Evolutionary conservation across 2,797 vertebrate species (phyloP).

Genomic region (Rhynchonycteris naso): DNA sequence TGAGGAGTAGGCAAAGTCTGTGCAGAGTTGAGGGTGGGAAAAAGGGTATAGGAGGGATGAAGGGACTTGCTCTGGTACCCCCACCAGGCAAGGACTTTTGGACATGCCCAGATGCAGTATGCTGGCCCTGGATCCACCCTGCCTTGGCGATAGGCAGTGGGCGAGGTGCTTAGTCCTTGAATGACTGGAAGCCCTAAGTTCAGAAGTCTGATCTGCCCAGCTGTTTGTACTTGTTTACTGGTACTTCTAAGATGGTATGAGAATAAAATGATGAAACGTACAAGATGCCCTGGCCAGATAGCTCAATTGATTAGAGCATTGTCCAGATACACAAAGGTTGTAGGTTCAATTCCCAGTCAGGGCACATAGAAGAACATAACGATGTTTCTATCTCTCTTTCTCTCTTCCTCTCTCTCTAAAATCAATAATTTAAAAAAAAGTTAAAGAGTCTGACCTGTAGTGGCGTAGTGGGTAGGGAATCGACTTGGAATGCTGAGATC

Average conservation of each 20-base stretch:
- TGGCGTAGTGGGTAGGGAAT: too few species aligned
- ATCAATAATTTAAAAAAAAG: too few species aligned
- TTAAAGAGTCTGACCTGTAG: too few species aligned
- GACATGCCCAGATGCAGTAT: not conserved
- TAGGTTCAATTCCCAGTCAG: too few species aligned
- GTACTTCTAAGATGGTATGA: not conserved
- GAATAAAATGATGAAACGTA: not conserved
- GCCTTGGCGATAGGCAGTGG: not conserved
- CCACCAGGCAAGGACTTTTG: not conserved
- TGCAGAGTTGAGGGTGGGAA: not conserved
- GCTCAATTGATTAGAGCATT: too few species aligned
- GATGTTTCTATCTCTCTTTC: too few species aligned
- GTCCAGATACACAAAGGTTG: too few species aligned
- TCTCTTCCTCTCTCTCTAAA: too few species aligned
- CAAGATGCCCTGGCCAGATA: too few species aligned
- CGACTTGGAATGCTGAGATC: too few species aligned
- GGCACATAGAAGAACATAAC: too few species aligned
- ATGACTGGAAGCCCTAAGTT: not conserved
- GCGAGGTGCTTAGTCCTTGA: not conserved
- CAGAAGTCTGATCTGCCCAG: not conserved
- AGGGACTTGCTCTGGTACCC: not conserved
- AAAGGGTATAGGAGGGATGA: not conserved
- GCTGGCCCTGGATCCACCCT: not conserved
- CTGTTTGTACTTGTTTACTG: not conserved
- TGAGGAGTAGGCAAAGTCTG: not conserved